Conservation (phyloP, 2,113 vertebrate genomes). For the Labeo rohita region DNA sequence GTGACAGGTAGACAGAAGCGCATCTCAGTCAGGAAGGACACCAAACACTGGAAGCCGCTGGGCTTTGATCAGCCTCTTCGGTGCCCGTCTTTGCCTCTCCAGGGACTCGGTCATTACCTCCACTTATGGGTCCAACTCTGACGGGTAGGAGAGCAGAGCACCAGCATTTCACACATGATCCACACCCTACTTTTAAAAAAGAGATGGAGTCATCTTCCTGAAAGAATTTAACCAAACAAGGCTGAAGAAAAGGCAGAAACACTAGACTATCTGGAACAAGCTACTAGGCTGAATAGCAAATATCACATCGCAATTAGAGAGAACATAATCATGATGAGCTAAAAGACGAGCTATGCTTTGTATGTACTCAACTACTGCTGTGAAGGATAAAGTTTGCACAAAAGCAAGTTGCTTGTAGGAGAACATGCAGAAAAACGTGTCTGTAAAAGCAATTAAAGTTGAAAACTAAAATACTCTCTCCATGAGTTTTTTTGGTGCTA, state of each 20-base stretch:
- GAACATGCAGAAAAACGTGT: not conserved
- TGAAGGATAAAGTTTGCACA: not conserved
- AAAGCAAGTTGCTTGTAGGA: not conserved
- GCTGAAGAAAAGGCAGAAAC: not conserved
- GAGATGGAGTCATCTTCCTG: conserved; percentile 44
- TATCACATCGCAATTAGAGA: not conserved
- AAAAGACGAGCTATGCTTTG: not conserved
- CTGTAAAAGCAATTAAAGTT: conserved; percentile 45
- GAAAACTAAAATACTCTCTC: conserved; percentile 45
- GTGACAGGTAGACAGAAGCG: conserved; percentile 69
- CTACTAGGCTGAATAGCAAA: not conserved
- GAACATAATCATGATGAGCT: not conserved
- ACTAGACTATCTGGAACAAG: not conserved
- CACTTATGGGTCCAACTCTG: conserved; percentile 61
- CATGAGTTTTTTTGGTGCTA: conserved; percentile 22
- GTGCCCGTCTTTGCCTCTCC: conserved; percentile 59
- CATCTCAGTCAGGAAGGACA: conserved; percentile 60
- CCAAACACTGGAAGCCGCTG: conserved; percentile 51
- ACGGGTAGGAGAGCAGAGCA: conserved; percentile 57
- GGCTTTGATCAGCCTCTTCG: conserved; percentile 67
- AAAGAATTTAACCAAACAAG: conserved; percentile 50
- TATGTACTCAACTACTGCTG: not conserved
- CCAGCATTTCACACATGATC: conserved; percentile 39
- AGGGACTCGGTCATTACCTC: conserved; percentile 61
- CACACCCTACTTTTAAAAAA: conserved; percentile 46